Base-by-base conservation (phyloP, 2,888 invertebrate genomes). In the Melitaea athalia region DNA sequence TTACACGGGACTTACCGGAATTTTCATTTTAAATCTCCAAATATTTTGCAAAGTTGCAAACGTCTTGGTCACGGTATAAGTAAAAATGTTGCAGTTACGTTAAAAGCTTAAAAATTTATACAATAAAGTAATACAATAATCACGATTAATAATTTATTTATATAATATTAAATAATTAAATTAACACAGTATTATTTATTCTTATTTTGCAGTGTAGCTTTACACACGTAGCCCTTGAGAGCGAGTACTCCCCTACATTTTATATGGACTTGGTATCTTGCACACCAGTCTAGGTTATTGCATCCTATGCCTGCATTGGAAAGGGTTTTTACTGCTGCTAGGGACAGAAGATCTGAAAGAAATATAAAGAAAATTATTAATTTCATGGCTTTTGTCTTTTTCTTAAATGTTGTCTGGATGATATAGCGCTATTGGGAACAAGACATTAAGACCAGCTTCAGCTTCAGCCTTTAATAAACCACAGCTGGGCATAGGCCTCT, bases 211-310 rank as follows among this genome's bases (percentile, higher is more conserved):
- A 91, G 78, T 0, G 92, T 90, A 8, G 89, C 91, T 64, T 89
- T 92, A 72, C 92, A 92, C 0, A 98, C 94, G 86, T 98, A 99
- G 0, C 98, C 99, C 85, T 98, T 99, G 14, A 96, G 95, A 1
- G 97, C 96, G 57, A 99, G 94, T 8, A 99, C 97, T 0, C 99
- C 98, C 59, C 99, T 94, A 80, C 98, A 97, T 81, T 97, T 98
- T 47, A 99, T 95, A 81, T 99, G 96, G 0, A 98, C 96, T 77
- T 98, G 96, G 86, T 98, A 98, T 57, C 98, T 93, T 50, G 96
- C 94, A 5, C 96, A 95, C 98, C 98, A 99, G 68, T 95, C 94
- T 14, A 96, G 83, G 53, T 89, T 86, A 69, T 91, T 85, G 72
- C 92, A 92, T 0, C 89, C 84, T n/a, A 78, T 70, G 10, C 79